Evolutionary conservation across 2,888 invertebrate species (phyloP).

Genomic region (Tholera decimalis): DNA sequence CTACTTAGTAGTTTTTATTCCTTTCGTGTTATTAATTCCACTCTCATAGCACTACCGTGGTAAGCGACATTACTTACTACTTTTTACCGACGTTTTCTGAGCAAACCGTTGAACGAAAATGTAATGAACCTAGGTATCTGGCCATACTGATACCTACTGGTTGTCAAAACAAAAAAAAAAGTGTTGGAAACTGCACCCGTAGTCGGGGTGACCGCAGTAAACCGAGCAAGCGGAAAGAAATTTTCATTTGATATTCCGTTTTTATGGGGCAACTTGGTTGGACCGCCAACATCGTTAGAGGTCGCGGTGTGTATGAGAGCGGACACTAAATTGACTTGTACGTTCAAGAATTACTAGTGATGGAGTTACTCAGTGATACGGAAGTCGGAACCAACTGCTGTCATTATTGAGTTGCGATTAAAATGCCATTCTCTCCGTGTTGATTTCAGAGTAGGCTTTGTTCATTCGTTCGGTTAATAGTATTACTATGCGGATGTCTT

Average conservation of each 20-base stretch:
- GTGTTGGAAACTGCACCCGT: conserved; percentile 66
- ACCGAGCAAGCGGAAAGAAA: conserved; percentile 77
- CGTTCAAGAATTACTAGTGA: conserved; percentile 14
- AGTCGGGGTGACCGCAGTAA: conserved; percentile 74
- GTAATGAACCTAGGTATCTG: conserved; percentile 44
- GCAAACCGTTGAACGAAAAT: conserved; percentile 35
- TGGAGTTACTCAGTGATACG: conserved; percentile 7
- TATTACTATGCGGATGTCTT: neutral
- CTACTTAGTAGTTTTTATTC: conserved; percentile 55
- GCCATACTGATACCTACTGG: conserved; percentile 28
- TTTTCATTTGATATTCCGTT: conserved; percentile 81
- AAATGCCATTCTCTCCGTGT: conserved; percentile 19
- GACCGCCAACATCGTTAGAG: conserved; percentile 66
- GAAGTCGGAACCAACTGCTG: conserved; percentile 23
- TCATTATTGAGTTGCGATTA: conserved; percentile 13
- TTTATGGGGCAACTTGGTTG: conserved; percentile 75
- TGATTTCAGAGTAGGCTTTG: neutral
- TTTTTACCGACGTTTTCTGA: conserved; percentile 29
- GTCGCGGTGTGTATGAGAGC: conserved; percentile 48
- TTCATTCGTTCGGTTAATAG: neutral
- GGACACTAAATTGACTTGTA: conserved; percentile 21
- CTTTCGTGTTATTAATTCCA: conserved; percentile 42
- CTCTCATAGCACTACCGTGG: conserved; percentile 31
- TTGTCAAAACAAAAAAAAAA: conserved; percentile 47
- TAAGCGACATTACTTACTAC: conserved; percentile 38